These are phyloP conservation scores for Hyppa rectilinea DNA, from an alignment of 2,888 invertebrate species.

Conservation along the genomic window DNA sequence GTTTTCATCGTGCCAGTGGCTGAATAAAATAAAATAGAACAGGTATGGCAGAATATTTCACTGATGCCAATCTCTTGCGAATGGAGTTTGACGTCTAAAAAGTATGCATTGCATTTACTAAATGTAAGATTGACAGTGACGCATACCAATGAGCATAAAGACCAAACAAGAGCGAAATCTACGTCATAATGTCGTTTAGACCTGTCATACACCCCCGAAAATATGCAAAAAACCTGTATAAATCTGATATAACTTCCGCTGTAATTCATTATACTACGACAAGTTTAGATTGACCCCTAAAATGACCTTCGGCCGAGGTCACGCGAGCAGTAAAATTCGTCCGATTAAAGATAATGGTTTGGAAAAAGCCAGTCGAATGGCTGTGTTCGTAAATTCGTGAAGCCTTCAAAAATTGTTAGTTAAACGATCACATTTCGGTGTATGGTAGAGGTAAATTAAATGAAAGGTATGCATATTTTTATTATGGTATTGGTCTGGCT, in stretches of 20 bases:
- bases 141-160: slow-evolving; percentile 3
- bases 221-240: slow-evolving; percentile 10
- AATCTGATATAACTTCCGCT: slow-evolving; percentile 15
- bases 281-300: slow-evolving; percentile 22
- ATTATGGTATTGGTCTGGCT: slow-evolving; percentile 8
- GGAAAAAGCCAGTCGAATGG: slow-evolving; percentile 28
- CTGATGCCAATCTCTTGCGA: slow-evolving; percentile 22
- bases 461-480: slow-evolving; percentile 23
- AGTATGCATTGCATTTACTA: background rate
- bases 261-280: slow-evolving; percentile 15
- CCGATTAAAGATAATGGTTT: slow-evolving; percentile 47
- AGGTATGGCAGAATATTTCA: background rate
- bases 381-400: slow-evolving; percentile 25
- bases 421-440: slow-evolving; percentile 27
- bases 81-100: background rate
- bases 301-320: slow-evolving; percentile 46
- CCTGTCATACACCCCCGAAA: slow-evolving; percentile 15
- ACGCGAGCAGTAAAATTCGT: slow-evolving; percentile 35
- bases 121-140: slow-evolving; percentile 4
- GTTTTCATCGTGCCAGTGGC: slow-evolving; percentile 3
- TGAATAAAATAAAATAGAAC: slow-evolving; percentile 4
- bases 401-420: slow-evolving; percentile 34
- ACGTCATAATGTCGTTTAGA: slow-evolving; percentile 10
- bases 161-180: background rate
- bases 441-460: slow-evolving; percentile 13